A percentile compares a stretch with the other conserved stretches of the same genome.
Conservation (phyloP, 1,140 invertebrate genomes). For the Fopius arisanus region DNA sequence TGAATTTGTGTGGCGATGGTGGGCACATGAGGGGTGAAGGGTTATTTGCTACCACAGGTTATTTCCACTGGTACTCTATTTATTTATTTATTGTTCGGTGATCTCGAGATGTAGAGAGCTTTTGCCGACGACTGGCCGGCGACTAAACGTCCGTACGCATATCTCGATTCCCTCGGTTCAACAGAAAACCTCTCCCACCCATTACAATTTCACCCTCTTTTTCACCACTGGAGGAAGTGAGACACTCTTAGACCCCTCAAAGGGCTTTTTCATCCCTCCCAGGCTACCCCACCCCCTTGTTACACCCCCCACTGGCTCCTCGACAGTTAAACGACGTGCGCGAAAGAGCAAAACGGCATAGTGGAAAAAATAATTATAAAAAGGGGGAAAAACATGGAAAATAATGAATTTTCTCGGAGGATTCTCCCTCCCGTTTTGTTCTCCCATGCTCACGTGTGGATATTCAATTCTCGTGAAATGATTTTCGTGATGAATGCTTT, state of each 20-base stretch:
- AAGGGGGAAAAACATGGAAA: background rate
- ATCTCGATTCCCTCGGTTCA: background rate
- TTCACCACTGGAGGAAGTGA: background rate
- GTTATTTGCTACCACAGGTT: conserved; percentile 8
- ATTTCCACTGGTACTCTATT: background rate
- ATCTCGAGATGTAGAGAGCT: background rate
- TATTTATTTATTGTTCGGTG: background rate
- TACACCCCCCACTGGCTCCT: no score
- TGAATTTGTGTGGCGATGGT: no score
- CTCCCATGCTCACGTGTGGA: background rate
- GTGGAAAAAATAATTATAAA: background rate
- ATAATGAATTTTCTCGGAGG: background rate
- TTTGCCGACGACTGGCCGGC: conserved; percentile 25
- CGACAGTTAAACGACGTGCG: conserved; percentile 5
- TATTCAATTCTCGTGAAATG: background rate
- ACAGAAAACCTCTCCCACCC: conserved; percentile 2
- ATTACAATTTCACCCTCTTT: background rate
- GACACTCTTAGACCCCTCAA: conserved; percentile 8
- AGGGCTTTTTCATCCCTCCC: conserved; percentile 12
- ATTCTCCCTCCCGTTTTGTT: background rate
- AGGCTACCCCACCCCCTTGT: background rate
- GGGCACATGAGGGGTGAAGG: no score
- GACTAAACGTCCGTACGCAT: conserved; percentile 2
- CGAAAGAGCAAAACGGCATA: background rate
- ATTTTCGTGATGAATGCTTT: background rate